Evolutionary conservation across 2,797 vertebrate genomes (phyloP).

Genomic region (Microtus agrestis): DNA sequence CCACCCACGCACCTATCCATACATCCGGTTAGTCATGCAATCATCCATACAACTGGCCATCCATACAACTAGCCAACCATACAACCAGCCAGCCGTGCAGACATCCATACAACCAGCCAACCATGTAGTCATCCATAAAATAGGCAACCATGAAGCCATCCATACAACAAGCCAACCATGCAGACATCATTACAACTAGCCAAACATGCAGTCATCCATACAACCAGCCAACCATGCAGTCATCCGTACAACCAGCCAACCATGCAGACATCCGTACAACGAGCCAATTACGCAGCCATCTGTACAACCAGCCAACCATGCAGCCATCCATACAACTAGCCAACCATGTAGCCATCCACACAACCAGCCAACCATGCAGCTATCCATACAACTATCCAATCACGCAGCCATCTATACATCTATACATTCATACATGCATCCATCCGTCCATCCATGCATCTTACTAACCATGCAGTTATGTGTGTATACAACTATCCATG

Average conservation of each 20-base stretch:
- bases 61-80: no score
- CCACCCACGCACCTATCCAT: not conserved
- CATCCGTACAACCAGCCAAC: not conserved
- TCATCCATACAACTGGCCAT: no score
- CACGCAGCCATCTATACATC: not conserved
- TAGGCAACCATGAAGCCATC: not conserved
- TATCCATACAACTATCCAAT: not conserved
- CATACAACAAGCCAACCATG: no score
- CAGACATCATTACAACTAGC: not conserved
- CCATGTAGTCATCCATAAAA: not conserved
- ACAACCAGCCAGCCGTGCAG: not conserved
- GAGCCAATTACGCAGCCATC: not conserved
- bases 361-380: not conserved
- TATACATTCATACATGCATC: not conserved
- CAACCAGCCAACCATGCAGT: no score
- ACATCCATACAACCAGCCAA: not conserved
- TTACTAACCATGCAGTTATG: not conserved
- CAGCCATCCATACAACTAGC: not conserved
- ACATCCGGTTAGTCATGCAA: not conserved
- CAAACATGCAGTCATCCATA: no score
- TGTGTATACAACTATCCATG: not conserved
- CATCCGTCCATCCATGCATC: not conserved
- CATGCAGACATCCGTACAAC: no score
- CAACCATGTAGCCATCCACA: not conserved
- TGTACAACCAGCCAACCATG: not conserved